A percentile compares a stretch with the other conserved stretches of the same genome.
Conservation (phyloP, 2,888 invertebrate genomes). For the Ennomos fuscantarius region DNA sequence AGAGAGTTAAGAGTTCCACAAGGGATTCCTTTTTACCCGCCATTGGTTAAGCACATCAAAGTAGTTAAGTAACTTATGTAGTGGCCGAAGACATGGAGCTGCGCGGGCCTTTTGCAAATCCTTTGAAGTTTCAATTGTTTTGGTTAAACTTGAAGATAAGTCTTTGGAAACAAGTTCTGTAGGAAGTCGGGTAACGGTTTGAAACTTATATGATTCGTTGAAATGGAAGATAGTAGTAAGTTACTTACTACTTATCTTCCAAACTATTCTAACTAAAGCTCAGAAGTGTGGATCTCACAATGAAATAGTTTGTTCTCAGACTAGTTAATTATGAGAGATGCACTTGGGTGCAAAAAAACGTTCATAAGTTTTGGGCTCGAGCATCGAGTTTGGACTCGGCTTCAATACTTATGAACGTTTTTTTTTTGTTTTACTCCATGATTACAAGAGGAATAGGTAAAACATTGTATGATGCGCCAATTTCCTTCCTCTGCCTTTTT, state of each 20-base stretch:
- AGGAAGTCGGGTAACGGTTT: conserved; percentile 6
- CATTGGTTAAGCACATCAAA: conserved; percentile 37
- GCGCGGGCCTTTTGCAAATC: conserved; percentile 16
- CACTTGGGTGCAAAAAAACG: too few species aligned
- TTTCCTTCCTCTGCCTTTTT: background rate
- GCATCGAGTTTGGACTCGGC: too few species aligned
- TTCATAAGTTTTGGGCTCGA: too few species aligned
- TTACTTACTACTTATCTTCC: too few species aligned
- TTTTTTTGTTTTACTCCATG: too few species aligned
- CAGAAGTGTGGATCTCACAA: too few species aligned
- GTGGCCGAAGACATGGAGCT: conserved; percentile 24
- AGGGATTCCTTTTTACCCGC: conserved; percentile 38
- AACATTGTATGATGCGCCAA: background rate
- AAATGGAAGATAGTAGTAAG: too few species aligned
- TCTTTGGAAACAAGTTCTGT: conserved; percentile 10
- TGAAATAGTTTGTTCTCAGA: too few species aligned
- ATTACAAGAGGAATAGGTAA: too few species aligned
- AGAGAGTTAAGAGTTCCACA: conserved; percentile 21
- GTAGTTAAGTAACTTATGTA: conserved; percentile 39
- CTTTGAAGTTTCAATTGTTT: conserved; percentile 32
- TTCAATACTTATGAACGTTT: too few species aligned
- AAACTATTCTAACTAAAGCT: too few species aligned
- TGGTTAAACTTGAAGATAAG: conserved; percentile 20
- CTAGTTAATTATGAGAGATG: too few species aligned
- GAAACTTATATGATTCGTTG: background rate